Conservation (phyloP, 2,113 vertebrate species). For the Embiotoca jacksoni region DNA sequence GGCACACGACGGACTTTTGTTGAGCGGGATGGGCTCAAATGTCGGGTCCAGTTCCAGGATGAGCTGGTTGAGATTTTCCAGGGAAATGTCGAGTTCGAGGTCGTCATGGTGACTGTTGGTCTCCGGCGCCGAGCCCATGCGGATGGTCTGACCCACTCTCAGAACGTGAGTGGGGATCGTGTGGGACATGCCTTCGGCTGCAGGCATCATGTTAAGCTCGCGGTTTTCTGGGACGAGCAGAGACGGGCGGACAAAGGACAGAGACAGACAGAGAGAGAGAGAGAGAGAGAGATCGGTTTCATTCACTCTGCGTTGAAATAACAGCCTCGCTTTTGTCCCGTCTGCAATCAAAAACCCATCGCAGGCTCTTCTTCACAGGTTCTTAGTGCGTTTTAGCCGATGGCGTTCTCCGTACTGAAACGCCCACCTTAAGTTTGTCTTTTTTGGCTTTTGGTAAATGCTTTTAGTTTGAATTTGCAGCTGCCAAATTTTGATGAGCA, state of each 20-base stretch:
- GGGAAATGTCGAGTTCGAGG: slow-evolving; percentile 78
- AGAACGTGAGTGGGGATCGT: slow-evolving; percentile 84
- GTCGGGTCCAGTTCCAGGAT: slow-evolving; percentile 89
- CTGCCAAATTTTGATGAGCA: too few relatives aligned
- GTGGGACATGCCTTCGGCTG: slow-evolving; percentile 80
- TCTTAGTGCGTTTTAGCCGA: too few relatives aligned
- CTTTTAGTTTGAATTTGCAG: too few relatives aligned
- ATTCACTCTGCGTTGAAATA: neutral
- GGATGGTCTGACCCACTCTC: slow-evolving; percentile 85
- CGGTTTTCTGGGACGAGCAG: slow-evolving; percentile 27
- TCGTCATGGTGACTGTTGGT: slow-evolving; percentile 25
- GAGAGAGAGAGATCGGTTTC: slow-evolving; percentile 41
- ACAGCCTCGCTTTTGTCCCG: slow-evolving; percentile 28
- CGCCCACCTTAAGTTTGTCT: too few relatives aligned
- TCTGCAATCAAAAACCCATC: neutral
- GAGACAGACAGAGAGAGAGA: slow-evolving; percentile 39
- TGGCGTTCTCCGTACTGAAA: too few relatives aligned
- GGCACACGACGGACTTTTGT: slow-evolving; percentile 27
- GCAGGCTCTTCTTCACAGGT: neutral
- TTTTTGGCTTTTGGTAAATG: too few relatives aligned
- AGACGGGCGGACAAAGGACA: slow-evolving; percentile 37
- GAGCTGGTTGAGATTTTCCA: slow-evolving; percentile 87
- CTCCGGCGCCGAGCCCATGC: slow-evolving; percentile 61
- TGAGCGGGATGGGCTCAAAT: slow-evolving; percentile 79
- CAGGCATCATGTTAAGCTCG: slow-evolving; percentile 69